Base-by-base conservation (phyloP, 2,797 vertebrate genomes). In the Xenopus petersii region DNA sequence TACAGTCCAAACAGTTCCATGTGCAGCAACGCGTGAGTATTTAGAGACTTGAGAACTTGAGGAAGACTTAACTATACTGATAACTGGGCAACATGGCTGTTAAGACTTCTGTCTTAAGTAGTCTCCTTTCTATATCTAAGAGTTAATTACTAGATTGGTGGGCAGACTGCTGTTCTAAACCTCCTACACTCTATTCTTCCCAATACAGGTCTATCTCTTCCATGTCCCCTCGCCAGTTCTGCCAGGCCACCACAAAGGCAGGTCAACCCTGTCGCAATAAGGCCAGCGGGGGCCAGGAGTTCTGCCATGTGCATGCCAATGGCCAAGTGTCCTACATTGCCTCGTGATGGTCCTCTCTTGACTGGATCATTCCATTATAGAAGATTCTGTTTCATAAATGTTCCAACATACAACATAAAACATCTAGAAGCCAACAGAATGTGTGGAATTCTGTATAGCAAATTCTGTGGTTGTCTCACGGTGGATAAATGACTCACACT, bases 261-360 rank as follows among this genome's bases (percentile, higher is more conserved):
- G 85, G 94, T 7, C 91, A 91, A 70, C 81, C 63, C 0, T 96
- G 94, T 80, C 87, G 88, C 82, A 96, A 94, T 77, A 90, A 87
- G 76, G 91, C 91, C 0, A 48, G 82, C 60, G 74, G 48, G 0
- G 85, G 93, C 47, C 91, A 91, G 77, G 89, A 91, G 30, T 94
- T 87, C 86, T 96, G 95, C 81, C 75, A 86, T 0, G 1, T 95
- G 6, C 95, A 96, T 0, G 75, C 84, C n/a, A 87, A 81, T 0
- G 33, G 86, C 0, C 56, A 83, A 68, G 58, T 17, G 10, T 91
- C 86, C 0, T 87, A 85, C 3, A 70, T 64, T 0, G 3, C 17
- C 4, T 64, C 10, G 5, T 67, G 64, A 74, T 0, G 5, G 6
- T 42, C 36, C 36, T 7, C 3, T 42, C 8, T 42, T 42, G 36